Base-by-base conservation (phyloP, 2,888 invertebrate genomes). In the Athalia rosae region DNA sequence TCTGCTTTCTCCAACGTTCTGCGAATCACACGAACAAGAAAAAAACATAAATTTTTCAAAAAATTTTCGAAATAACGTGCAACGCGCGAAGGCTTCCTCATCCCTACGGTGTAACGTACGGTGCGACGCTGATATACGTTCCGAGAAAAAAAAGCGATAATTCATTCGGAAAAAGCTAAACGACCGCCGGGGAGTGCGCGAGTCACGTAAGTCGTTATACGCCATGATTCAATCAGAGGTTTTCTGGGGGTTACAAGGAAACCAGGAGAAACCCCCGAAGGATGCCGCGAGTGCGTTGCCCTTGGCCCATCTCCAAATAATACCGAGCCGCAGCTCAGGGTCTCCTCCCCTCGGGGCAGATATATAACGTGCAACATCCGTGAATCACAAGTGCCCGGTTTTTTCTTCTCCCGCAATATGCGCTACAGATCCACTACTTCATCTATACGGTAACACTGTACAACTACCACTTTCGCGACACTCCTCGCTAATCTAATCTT, bases 1-100 rank as follows among this genome's bases (percentile, higher is more conserved):
- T 73, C 87, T 85, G 79, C 88, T 88, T 83, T 88, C 88, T 79
- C 86, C 85, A 79, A 85, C 84, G 83, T 88, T 88, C 88, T 88
- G 85, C 6, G 83, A 85, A 66, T 67, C 80, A 63, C 6, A 67
- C 15, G 47, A 76, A 61, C 5, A 3, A 67, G 73, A 15, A 7
- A 66, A 8, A 58, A 69, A 4, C 6, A 76, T 53, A 63, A 4
- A 11, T 9, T 78, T 61, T 4, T 41, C 9, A 41, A 43, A 7
- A 3, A 28, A 28, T 41, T 11, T 9, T 41, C 8, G 9, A 7
- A 13, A 9, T 28, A 28, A 4, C 4, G n/a, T 13, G 4, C 3
- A 6, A 62, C 7, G 28, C 41, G 4, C 6, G 0, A 41, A 11
- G 9, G 4, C 4, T 9, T 9, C 61, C 6, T 28, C 28, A 28